Evolutionary conservation across 2,113 vertebrate species (phyloP), one percentile per base, ranked within the genome.

Genomic region (Noctilio leporinus): DNA sequence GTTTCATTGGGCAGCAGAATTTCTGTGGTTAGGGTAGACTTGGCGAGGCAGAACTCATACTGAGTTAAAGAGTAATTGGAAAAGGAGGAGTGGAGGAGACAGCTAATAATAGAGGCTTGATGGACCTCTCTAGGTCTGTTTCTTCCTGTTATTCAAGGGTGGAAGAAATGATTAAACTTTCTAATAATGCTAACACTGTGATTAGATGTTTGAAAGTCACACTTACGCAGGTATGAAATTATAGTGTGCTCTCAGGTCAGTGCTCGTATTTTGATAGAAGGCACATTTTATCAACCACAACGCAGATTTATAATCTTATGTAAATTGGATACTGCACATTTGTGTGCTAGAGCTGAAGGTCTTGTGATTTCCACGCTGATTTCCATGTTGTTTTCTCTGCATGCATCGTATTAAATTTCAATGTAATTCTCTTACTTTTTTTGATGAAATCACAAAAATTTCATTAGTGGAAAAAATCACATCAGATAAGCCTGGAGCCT

Each of bases 391-490:
- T 70, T 88, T 88, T 91, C n/a, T 38, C n/a, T 62, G 38, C 11
- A 47, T 38, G 43, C 22, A 47, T 91, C 70, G 8, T 85, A 65
- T 86, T 93, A 88, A 89, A 83, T 28, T 49, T 95, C 15, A 93
- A 28, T 24, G 10, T 69, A 80, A 95, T 87, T 75, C 73, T 94
- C 59, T 91, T 76, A 64, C 9, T 65, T 94, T 84, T 33, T 89
- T 70, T 49, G 16, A 49, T 59, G 73, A 94, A 94, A 80, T 93
- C n/a, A 89, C 82, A 94, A 59, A 81, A 86, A 64, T 78, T 96
- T 96, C 55, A 86, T 86, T 51, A 95, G 91, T 89, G 69, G 91
- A 95, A 91, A 91, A 95, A 96, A 86, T 96, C 64, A 85, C 57
- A 72, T 96, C 77, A 83, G 91, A 49, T 47, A 90, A 91, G 49